Percentiles rank a stretch among this genome's conserved stretches.
Evolutionary conservation across 2,113 vertebrate species (phyloP).

Genomic region (Lichenostomus cassidix): DNA sequence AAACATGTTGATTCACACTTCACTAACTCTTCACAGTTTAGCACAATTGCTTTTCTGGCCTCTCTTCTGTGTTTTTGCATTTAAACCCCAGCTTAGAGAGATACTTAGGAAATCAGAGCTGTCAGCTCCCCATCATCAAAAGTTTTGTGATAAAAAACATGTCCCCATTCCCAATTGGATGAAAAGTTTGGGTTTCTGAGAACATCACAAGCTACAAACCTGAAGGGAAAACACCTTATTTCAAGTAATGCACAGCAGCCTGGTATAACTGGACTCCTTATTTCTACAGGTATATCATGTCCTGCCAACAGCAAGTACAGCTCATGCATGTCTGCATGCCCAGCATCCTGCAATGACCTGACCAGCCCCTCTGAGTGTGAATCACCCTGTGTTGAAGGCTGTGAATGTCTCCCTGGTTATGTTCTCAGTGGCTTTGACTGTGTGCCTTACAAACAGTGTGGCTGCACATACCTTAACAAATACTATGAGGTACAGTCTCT

Average conservation of each 20-base stretch:
- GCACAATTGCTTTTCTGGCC: not conserved
- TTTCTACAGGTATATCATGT: slow-evolving; percentile 44
- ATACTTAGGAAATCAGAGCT: not conserved
- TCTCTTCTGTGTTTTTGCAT: not conserved
- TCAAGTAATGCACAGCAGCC: not conserved
- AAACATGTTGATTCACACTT: not conserved
- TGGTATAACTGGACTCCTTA: not conserved
- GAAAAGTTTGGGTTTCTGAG: not conserved
- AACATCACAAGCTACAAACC: not conserved
- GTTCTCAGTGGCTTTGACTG: slow-evolving; percentile 66
- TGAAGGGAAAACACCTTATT: not conserved
- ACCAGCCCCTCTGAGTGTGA: slow-evolving; percentile 63
- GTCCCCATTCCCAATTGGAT: not conserved
- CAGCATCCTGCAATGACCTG: slow-evolving; percentile 59
- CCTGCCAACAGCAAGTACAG: slow-evolving; percentile 66
- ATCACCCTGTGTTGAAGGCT: slow-evolving; percentile 63
- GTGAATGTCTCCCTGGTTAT: slow-evolving; percentile 69
- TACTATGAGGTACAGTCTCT: slow-evolving; percentile 55
- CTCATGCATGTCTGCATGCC: slow-evolving; percentile 61
- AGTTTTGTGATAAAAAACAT: not conserved
- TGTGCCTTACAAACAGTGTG: slow-evolving; percentile 68
- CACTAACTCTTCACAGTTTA: not conserved
- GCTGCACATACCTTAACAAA: slow-evolving; percentile 58
- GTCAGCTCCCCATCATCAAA: not conserved
- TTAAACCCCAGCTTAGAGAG: not conserved